Evolutionary conservation across 2,888 invertebrate species (phyloP), one percentile per base, ranked within the genome.

Genomic region (Cacoxenus indagator): DNA sequence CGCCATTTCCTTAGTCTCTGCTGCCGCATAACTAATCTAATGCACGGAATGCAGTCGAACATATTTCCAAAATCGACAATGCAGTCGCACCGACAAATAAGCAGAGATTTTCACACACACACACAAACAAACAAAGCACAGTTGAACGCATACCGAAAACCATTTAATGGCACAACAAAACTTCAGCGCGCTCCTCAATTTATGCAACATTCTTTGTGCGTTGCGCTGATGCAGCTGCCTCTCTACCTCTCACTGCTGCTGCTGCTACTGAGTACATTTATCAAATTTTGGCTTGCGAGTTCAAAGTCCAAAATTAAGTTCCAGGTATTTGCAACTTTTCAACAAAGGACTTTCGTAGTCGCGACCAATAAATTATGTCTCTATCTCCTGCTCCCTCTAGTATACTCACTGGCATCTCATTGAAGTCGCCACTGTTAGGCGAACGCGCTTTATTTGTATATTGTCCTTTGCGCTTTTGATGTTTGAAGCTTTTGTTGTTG

Each of bases 291-390:
- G 73, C 62, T 57, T 54, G 68, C 72, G 75, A 76, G 82, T 82
- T 81, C 81, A 80, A 82, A 82, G 80, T 81, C 76, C 82, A 82
- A 78, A 78, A 77, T 78, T 80, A 80, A 80, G 82, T 80, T 80
- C 76, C 80, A 80, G 80, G 80, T 80, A 80, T 82, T 80, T 82
- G 81, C 81, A 81, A 80, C 79, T 80, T 82, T 80, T 80, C 80
- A 83, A 80, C 80, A 80, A 80, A 75, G 80, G 81, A 82, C 81
- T 80, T 80, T 82, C 78, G 79, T 82, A 82, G 78, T 81, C 79
- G 80, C 76, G 81, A 64, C 71, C 81, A n/a, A 80, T 80, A 80
- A 80, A 81, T 80, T 82, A 80, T 75, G 46, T 43, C 48, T 68
- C 57, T 55, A 48, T 75, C 72, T 57, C 22, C 26, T 55, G n/a